Base-by-base conservation (phyloP, 1,140 invertebrate genomes). In the Capitella teleta region DNA sequence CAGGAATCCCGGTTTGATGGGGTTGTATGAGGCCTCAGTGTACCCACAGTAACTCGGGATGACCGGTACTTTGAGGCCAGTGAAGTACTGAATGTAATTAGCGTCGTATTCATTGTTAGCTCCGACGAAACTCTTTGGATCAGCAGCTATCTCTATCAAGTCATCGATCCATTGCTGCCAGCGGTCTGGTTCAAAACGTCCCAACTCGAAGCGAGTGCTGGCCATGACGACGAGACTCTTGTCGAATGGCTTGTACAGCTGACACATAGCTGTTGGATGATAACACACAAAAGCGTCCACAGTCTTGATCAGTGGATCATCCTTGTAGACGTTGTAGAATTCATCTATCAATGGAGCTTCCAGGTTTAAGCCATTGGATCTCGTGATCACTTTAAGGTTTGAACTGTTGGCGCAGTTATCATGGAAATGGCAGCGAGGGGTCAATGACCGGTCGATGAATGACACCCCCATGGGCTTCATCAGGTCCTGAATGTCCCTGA, bases 281-380 rank as follows among this genome's bases (percentile, higher is more conserved):
- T 19, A 19, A 23, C 47, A 49, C 4, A 43, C 18, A 40, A 50
- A 18, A 0, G 46, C 25, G 16, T 54, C 49, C 14, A 54, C 53
- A 24, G 41, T 30, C 36, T 52, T 16, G 30, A 54, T 52, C 6
- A 51, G 49, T 8, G 41, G 19, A 23, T 48, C 44, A 30, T 52
- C 30, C 21, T 52, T 51, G 38, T 54, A 54, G 8, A 24, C 50
- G 10, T 54, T 32, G 42, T 43, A 51, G 41, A 51, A 51, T 1
- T 38, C 24, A 4, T 44, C 42, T 6, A 23, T 1, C 24, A 44
- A 18, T 44, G 18, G 18, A 21, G 42, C 23, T 26, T 21, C 16
- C 4, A 26, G 23, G n/a, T 44, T 26, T 3, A 44, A 26, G 18
- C 24, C 42, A n/a, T 44, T 44, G n/a, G n/a, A n/a, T n/a, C n/a